Evolutionary conservation across 2,888 invertebrate species (phyloP).

Genomic region (Crocallis elinguaria): DNA sequence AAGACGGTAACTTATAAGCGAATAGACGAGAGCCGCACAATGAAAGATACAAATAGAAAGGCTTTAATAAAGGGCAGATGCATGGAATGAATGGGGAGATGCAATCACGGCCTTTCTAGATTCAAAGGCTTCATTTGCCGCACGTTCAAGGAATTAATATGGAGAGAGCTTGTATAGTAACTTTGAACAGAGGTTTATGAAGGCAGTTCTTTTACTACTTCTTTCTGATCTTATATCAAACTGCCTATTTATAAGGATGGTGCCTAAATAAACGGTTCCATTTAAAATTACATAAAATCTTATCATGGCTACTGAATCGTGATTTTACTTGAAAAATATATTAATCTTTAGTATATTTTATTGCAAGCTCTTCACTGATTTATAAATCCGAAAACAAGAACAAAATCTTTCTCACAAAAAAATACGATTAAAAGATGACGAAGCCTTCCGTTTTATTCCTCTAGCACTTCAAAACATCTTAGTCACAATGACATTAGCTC

Average conservation of each 20-base stretch:
- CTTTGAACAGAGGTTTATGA: background rate
- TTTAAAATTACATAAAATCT: too few species aligned
- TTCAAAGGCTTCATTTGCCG: constrained; percentile 43
- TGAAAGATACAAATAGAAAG: constrained; percentile 39
- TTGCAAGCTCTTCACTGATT: too few species aligned
- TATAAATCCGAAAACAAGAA: too few species aligned
- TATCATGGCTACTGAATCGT: too few species aligned
- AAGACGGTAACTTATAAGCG: constrained; percentile 27
- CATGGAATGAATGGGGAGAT: constrained; percentile 40
- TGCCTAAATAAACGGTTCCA: too few species aligned
- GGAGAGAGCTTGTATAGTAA: constrained; percentile 3
- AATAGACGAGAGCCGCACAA: constrained; percentile 31
- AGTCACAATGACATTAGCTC: constrained; percentile 12
- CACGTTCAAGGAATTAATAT: constrained; percentile 30
- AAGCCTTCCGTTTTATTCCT: background rate
- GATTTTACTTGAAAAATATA: too few species aligned
- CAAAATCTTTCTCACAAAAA: too few species aligned
- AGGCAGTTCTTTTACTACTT: too few species aligned
- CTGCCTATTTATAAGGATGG: too few species aligned
- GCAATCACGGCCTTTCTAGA: constrained; percentile 43
- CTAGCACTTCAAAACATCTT: background rate
- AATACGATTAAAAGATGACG: too few species aligned
- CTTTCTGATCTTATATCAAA: too few species aligned
- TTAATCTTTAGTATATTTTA: too few species aligned
- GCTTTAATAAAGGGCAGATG: constrained; percentile 41